A percentile compares a stretch with the other conserved stretches of the same genome.
Conservation (phyloP, 2,888 invertebrate species). For the Drosophila aldrichi region DNA sequence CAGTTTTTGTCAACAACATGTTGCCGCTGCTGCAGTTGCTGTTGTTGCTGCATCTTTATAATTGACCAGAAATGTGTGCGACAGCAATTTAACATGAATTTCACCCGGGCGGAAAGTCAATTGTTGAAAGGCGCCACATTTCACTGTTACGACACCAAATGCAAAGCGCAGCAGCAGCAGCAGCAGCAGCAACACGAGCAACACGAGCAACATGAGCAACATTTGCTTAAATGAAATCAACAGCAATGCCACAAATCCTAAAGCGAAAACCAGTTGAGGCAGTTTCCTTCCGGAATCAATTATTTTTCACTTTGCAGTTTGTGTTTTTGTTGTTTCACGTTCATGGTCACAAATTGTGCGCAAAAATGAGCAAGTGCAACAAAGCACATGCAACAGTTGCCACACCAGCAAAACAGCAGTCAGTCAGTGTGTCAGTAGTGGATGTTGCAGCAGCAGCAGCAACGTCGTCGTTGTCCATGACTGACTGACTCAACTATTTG, state of each 20-base stretch:
- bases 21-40: conserved; percentile 21
- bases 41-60: conserved; percentile 11
- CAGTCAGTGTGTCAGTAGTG: conserved; percentile 57
- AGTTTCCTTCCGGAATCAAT: conserved; percentile 85
- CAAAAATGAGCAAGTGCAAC: conserved; percentile 20
- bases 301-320: conserved; percentile 71
- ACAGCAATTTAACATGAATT: conserved; percentile 42
- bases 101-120: conserved; percentile 53
- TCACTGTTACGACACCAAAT: conserved; percentile 62
- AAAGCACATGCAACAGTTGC: conserved; percentile 45
- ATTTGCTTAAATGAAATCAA: conserved; percentile 44
- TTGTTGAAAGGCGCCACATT: conserved; percentile 38
- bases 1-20: conserved; percentile 16
- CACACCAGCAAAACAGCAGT: conserved; percentile 32
- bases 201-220: conserved; percentile 15
- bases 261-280: conserved; percentile 78
- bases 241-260: conserved; percentile 35
- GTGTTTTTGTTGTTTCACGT: conserved; percentile 62
- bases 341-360: conserved; percentile 67
- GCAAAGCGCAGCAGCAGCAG: conserved; percentile 39
- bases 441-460: conserved; percentile 43
- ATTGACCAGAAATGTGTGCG: conserved; percentile 51
- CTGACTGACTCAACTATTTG: conserved; percentile 46
- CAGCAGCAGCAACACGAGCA: not conserved
- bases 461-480: conserved; percentile 49